phyloP scores from a whole-genome alignment of 2,888 invertebrate genomes.

The Acrobasis suavella region DNA sequence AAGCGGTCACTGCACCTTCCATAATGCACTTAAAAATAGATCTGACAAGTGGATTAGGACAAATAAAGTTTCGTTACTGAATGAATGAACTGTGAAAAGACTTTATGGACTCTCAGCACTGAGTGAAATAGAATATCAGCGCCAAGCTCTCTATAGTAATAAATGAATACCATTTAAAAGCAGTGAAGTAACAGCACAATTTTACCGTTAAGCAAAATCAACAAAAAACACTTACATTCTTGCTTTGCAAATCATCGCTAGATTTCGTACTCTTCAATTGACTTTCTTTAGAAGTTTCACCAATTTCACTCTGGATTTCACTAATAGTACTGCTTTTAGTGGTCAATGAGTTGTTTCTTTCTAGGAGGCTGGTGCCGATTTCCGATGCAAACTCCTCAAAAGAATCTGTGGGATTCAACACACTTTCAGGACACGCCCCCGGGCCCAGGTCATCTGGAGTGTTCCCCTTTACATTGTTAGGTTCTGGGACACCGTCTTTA shows the following conservation, averaged over 20 bases:
- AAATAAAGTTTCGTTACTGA: too few relatives aligned
- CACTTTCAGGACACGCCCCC: conserved; percentile 82
- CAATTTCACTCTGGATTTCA: conserved; percentile 82
- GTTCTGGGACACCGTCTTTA: conserved; percentile 48
- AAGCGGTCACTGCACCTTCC: too few relatives aligned
- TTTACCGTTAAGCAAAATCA: background rate
- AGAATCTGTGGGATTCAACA: conserved; percentile 87
- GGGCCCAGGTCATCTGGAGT: conserved; percentile 64
- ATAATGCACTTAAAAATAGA: too few relatives aligned
- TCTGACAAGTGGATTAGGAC: too few relatives aligned
- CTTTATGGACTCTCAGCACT: too few relatives aligned
- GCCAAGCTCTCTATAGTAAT: too few relatives aligned
- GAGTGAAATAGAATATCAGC: too few relatives aligned
- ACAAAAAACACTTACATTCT: conserved; percentile 57
- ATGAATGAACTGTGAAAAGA: too few relatives aligned
- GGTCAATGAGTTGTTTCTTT: conserved; percentile 74
- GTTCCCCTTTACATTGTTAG: conserved; percentile 42
- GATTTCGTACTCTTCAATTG: conserved; percentile 61
- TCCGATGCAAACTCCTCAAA: conserved; percentile 86
- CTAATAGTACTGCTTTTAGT: conserved; percentile 82
- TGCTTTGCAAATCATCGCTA: conserved; percentile 64
- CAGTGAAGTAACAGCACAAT: too few relatives aligned
- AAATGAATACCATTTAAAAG: too few relatives aligned
- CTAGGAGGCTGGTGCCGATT: conserved; percentile 85
- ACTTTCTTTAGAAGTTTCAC: conserved; percentile 57